Base-by-base conservation (phyloP, 2,113 vertebrate species). In the Danio rerio region DNA sequence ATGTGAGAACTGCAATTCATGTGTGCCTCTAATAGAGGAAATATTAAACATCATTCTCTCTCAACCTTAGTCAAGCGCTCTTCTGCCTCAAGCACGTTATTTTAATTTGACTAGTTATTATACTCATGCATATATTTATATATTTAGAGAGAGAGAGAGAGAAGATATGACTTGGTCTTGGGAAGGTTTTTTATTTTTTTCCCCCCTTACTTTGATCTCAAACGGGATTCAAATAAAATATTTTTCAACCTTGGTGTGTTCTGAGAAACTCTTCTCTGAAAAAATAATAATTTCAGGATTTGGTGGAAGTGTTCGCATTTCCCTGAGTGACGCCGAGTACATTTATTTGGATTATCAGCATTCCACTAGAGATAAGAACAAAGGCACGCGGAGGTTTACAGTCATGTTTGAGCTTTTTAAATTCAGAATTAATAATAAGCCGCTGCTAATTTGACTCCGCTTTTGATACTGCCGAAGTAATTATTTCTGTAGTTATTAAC, bases 331-430 rank as follows among this genome's bases (percentile, higher is more conserved):
- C 86, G 88, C 90, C 81, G 85, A 70, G 86, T 90, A 93, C 88
- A 91, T 93, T 94, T 93, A 92, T 93, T 91, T 87, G 90, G 91
- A 93, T 94, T 93, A 94, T 91, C 91, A 91, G 83, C 90, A 92
- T 93, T 93, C 88, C 90, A 88, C 90, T 84, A 89, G 90, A 93
- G 92, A 93, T 92, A 93, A 91, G 90, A 92, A 90, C 87, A 86
- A 87, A 86, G 76, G 86, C 89, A 87, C 89, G 91, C 89, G 87
- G 90, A 90, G 87, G 90, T 91, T 90, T 88, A 81, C 81, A 81
- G 85, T 88, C 90, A 90, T 87, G 90, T 92, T 92, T 88, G 89
- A 81, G 90, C 87, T 88, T 88, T 91, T 90, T 87, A 89, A 88
- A 92, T 90, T 88, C 87, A 87, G 91, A 92, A 91, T 93, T 84